Evolutionary conservation across 2,113 vertebrate species (phyloP), one percentile per base, ranked within the genome.

Genomic region (Eolophus roseicapilla): DNA sequence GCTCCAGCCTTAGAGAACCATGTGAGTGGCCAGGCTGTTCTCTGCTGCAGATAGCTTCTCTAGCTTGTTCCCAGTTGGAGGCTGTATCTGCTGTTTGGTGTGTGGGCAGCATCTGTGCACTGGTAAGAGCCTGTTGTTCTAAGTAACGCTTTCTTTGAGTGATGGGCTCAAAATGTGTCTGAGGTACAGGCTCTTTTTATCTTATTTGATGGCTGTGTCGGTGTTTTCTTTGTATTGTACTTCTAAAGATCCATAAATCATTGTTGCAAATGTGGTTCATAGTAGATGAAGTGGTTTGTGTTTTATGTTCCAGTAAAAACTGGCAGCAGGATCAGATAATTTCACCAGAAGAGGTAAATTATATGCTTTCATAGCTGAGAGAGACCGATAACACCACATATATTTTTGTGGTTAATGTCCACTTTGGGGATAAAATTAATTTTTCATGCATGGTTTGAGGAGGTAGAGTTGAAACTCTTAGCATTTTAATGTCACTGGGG

Each of bases 321-420:
- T 63, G 78, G 70, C 82, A 93, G 59, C 68, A 67, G 79, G 68
- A 71, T 94, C 75, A 78, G 93, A 18, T 37, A 70, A 0, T 93
- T 96, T 74, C 92, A 90, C 94, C 55, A 63, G 88, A 94, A 96
- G 94, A 94, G 50, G 92, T 94, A 86, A 86, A 90, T 93, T 53
- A 91, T 27, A 31, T 59, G 29, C 60, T 93, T 94, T 93, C 43
- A 21, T 70, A 78, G 67, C 63, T 85, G 79, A 55, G 65, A 47
- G 65, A 46, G 63, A 13, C 53, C 65, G 50, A 63, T 89, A 68
- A 74, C 50, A 70, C 87, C 59, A 68, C 68, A 14, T 77, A 70
- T 19, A 9, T 91, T 96, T 92, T 94, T 93, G 79, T 93, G 91
- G 88, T 96, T 96, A 92, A 92, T 81, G 96, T 94, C 95, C 94